Percentiles rank a stretch among this genome's conserved stretches.
phyloP scores from a whole-genome alignment of 2,113 vertebrate species.

The Mola mola region DNA sequence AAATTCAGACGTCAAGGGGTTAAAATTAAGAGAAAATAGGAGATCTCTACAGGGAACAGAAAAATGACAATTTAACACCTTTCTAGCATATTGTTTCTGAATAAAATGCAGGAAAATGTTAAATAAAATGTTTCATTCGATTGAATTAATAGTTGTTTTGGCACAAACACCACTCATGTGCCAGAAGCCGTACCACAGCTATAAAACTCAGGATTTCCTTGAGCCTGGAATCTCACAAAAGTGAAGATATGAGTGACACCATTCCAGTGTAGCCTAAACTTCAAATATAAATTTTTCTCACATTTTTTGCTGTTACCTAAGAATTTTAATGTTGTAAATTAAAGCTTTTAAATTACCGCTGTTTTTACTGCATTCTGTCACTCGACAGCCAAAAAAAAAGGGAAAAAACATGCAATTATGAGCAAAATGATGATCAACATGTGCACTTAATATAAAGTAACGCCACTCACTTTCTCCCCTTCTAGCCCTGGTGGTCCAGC shows the following conservation, averaged over 20 bases:
- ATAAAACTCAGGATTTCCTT: slow-evolving; percentile 8
- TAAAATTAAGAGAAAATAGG: no score
- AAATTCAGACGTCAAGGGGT: no score
- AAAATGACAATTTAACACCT: no score
- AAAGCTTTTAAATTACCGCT: not conserved
- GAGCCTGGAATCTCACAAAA: not conserved
- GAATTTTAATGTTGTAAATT: not conserved
- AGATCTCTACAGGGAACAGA: no score
- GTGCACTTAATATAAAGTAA: not conserved
- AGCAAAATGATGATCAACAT: not conserved
- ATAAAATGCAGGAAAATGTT: not conserved
- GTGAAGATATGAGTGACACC: not conserved
- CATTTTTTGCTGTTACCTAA: not conserved
- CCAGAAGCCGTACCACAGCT: not conserved
- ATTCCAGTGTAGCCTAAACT: not conserved
- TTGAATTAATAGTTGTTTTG: not conserved
- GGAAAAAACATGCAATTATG: not conserved
- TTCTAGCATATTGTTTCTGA: no score
- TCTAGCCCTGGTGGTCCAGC: slow-evolving; percentile 89
- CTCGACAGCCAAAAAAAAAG: not conserved
- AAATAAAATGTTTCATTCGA: not conserved
- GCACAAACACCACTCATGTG: not conserved
- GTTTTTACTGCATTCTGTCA: not conserved
- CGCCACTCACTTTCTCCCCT: slow-evolving; percentile 89
- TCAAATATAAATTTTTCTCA: not conserved